Evolutionary conservation across 2,113 vertebrate genomes (phyloP).

Genomic region (Aphelocoma coerulescens): DNA sequence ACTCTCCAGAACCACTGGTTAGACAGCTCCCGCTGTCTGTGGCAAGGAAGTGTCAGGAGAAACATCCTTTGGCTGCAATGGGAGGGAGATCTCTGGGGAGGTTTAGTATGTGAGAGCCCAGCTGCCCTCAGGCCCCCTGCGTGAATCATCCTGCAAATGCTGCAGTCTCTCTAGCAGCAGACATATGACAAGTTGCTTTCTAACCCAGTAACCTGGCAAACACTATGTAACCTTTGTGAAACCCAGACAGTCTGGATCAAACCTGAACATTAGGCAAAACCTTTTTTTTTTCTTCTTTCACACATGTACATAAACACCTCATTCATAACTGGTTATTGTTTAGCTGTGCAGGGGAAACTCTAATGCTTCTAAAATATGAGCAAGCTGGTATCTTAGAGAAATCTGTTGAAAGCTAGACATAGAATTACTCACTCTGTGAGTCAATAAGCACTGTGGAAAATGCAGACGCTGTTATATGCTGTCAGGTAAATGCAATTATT

Average conservation of each 20-base stretch:
- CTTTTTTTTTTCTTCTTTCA: neutral
- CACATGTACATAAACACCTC: neutral
- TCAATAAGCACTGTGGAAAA: neutral
- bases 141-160: neutral
- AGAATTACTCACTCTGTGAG: neutral
- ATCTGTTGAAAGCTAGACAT: neutral
- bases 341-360: neutral
- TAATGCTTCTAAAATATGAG: neutral
- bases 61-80: accelerated
- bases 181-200: neutral
- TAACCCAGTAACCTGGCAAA: neutral
- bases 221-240: neutral
- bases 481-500: neutral
- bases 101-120: neutral
- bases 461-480: neutral
- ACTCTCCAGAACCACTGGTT: neutral
- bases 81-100: neutral
- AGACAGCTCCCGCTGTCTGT: neutral
- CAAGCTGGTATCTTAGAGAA: neutral
- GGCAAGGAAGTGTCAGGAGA: neutral
- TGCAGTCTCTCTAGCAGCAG: neutral
- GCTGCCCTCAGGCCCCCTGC: neutral
- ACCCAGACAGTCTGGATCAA: neutral
- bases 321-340: neutral
- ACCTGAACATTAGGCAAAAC: neutral